Evolutionary conservation across 2,113 vertebrate species (phyloP), one percentile per base, ranked within the genome.

Genomic region (Istiophorus platypterus): DNA sequence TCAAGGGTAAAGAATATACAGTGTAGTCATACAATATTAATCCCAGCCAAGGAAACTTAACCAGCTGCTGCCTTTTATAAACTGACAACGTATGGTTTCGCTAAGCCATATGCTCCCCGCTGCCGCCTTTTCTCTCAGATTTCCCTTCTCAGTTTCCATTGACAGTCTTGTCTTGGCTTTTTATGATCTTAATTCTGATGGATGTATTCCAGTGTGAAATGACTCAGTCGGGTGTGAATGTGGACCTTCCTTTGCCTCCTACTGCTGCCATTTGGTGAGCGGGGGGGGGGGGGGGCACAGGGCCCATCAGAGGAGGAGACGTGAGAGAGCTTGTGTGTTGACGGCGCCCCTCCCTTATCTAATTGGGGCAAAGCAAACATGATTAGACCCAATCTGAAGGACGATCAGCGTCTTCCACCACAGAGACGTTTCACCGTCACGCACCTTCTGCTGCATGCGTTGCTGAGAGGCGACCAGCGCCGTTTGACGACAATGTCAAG

Each of bases 351-450:
- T 91, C 81, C 80, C 88, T 91, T 82, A 90, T 94, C 91, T 93
- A 93, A 95, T 92, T 94, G 91, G 90, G 84, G 89, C 71, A 87
- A 92, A 90, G 90, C 86, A 93, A 94, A 93, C 89, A 90, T 79
- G 90, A 92, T 93, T 94, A 92, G 80, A 79, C 66, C 79, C 76
- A 68, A 83, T 90, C 89, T 91, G 92, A 91, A 92, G 87, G 88
- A 86, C 80, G 72, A 91, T 87, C 81, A 76, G 78, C 76, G 90
- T 84, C 89, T 91, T 85, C 76, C 74, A 66, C 73, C 59, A 51
- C 72, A 10, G 82, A 92, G 90, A 76, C 82, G 49, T 78, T 78
- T 83, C 82, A 7, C 71, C 78, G 84, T 74, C 79, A 47, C 58
- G 27, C 59, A 47, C 56, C 63, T 62, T 81, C 73, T 79, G 78